Base-by-base conservation (phyloP, 2,888 invertebrate species). In the Idaea aversata region DNA sequence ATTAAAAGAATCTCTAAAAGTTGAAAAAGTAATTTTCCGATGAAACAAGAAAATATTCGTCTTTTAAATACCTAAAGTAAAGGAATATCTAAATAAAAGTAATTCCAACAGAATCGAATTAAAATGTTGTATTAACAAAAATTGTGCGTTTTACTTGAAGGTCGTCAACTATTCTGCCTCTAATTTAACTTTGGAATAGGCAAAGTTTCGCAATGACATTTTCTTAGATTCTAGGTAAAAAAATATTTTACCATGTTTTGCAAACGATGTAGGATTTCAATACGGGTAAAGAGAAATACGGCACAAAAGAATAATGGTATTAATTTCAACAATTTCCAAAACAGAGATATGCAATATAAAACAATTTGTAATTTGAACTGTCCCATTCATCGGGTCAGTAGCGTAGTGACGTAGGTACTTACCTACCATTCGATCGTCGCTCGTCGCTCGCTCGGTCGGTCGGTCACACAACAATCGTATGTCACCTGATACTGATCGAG, bases 181-280 rank as follows among this genome's bases (percentile, higher is more conserved):
- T 84, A 88, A 89, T 89, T 84, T 87, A 89, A 88, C 88, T 89
- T 88, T 67, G 77, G 74, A 81, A 85, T 84, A 81, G 82, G 73
- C 74, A 74, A 83, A 82, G 77, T 88, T 88, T 83, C 74, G 64
- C 64, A 68, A 67, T 65, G 66, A 76, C 73, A 78, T 47, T 47
- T 47, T 76, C 75, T 73, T 75, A 77, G 73, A 69, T 71, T 74
- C 70, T 70, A 68, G 63, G 65, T 67, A 68, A 59, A 15, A 4
- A 59, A 59, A 15, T 10, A 59, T 59, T 59, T 59, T 16, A 5
- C 58, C 47, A 47, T 47, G 47, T 47, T 47, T 47, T 10, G 7
- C 47, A 47, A 47, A 47, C 47, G 69, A 65, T 65, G 60, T 62
- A 61, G 65, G 47, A 47, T 47, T 13, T 47, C 47, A 47, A 13